Evolutionary conservation across 1,140 invertebrate genomes (phyloP), one percentile per base, ranked within the genome.

Genomic region (Ptiloglossa arizonensis): DNA sequence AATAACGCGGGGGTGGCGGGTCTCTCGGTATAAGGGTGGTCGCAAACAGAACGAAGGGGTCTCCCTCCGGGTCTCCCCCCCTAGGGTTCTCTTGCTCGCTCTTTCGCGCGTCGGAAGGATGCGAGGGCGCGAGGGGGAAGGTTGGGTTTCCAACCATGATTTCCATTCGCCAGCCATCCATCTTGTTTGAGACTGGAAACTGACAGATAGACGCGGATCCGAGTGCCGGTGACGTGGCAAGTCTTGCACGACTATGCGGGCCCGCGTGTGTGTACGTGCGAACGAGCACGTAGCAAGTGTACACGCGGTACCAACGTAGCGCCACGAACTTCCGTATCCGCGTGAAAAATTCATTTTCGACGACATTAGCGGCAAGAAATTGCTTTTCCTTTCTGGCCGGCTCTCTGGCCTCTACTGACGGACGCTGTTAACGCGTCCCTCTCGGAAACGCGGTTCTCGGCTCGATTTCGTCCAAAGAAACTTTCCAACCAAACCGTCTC

Each of bases 161-260:
- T 93, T 93, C 92, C 92, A 93, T 93, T 93, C 92, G 90, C 92
- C 88, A 90, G 91, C 91, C 90, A 93, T 93, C 92, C 91, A 93
- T 93, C 92, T 93, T 93, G 89, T 93, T 93, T 93, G 91, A 92
- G 91, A 92, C 91, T 92, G 92, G 92, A 91, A 93, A 92, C 91
- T 92, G 91, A 93, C 91, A 92, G 92, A 92, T 92, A 93, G 91
- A 93, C 92, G 91, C 89, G 88, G 91, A 93, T 92, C 90, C 91
- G 89, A 93, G 91, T 92, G 92, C 89, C 90, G 89, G 87, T 91
- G 91, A 93, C 91, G 91, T 92, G 88, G 90, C 90, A 92, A 93
- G 90, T 92, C 90, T 93, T 90, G 80, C 80, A 67, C 75, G 83
- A 62, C 44, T 73, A 52, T 70, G 38, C 52, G 50, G 57, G n/a